Evolutionary conservation across 2,888 invertebrate genomes (phyloP), one percentile per base, ranked within the genome.

Genomic region (Pollenia amentaria): DNA sequence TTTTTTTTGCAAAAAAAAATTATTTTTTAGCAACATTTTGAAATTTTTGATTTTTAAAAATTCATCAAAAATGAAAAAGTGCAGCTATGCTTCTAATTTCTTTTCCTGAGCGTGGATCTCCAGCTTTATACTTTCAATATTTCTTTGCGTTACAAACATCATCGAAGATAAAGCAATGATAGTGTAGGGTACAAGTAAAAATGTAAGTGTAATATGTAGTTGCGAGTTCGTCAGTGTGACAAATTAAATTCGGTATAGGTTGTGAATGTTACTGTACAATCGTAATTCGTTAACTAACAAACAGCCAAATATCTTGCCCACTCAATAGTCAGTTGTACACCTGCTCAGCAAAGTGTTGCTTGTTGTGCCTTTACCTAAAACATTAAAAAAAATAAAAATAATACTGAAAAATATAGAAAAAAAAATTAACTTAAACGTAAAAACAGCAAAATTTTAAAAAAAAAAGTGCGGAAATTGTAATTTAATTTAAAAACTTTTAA

Each of bases 291-390:
- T 53, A 40, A 60, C n/a, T 60, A 60, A 57, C 51, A 38, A 60
- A 57, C 57, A 38, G 21, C 40, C 64, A 70, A 81, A 76, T 46
- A 21, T 72, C 21, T 48, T 65, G 3, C 72, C 38, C 38, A 51
- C 46, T 69, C 73, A 77, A 55, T 67, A 69, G 55, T 82, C 85
- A 88, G 87, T 87, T 82, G 62, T 53, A 60, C 70, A 77, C 64
- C 73, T 82, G 85, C 65, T 60, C 21, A 12, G 40, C 55, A 38
- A 79, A 79, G 81, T 79, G 79, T 76, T 79, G 79, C 73, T 51
- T 55, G 84, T 84, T 77, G 67, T 72, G 14, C 53, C 72, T 57
- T 48, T 46, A 11, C 14, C n/a, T 53, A 29, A 57, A 57, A n/a
- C 7, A 29, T 6, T 83, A 48, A 65, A 46, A 48, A 70, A 70